Conservation (phyloP, 2,888 invertebrate species). For the Yponomeuta plumbellus region DNA sequence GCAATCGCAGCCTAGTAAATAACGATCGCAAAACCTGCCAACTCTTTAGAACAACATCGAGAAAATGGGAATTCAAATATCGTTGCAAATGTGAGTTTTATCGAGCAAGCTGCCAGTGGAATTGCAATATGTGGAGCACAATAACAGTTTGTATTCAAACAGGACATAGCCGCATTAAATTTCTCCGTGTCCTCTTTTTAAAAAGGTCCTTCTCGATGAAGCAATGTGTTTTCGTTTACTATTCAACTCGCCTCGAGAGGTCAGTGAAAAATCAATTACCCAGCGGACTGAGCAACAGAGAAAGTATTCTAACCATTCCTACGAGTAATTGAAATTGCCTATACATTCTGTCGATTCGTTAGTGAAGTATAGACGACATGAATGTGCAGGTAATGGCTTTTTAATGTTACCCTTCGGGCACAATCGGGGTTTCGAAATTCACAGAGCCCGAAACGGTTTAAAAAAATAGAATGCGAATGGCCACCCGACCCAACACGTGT, state of each 20-base stretch:
- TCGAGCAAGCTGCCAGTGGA: neutral
- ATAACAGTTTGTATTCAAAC: neutral
- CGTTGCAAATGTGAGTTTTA: constrained; percentile 3
- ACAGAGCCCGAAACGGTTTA: constrained; percentile 20
- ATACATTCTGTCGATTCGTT: constrained; percentile 16
- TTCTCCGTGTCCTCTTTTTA: constrained; percentile 7
- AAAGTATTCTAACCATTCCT: constrained; percentile 28
- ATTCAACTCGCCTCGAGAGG: constrained; percentile 12
- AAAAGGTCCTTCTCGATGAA: neutral
- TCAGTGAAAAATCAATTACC: constrained; percentile 14
- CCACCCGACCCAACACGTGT: neutral
- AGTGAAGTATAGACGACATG: constrained; percentile 7
- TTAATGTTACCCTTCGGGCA: constrained; percentile 47
- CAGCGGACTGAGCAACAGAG: constrained; percentile 27
- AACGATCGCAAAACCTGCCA: neutral
- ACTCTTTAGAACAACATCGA: neutral
- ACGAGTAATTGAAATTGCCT: constrained; percentile 33
- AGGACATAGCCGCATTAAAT: constrained; percentile 5
- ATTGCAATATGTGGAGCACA: neutral
- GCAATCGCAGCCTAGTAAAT: neutral
- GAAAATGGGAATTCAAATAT: constrained; percentile 3
- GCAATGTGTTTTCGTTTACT: constrained; percentile 12
- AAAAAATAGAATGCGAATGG: neutral
- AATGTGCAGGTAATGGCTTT: constrained; percentile 41
- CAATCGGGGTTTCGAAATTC: constrained; percentile 38